phyloP scores from a whole-genome alignment of 2,797 vertebrate genomes.

The Notolepis coatsorum region DNA sequence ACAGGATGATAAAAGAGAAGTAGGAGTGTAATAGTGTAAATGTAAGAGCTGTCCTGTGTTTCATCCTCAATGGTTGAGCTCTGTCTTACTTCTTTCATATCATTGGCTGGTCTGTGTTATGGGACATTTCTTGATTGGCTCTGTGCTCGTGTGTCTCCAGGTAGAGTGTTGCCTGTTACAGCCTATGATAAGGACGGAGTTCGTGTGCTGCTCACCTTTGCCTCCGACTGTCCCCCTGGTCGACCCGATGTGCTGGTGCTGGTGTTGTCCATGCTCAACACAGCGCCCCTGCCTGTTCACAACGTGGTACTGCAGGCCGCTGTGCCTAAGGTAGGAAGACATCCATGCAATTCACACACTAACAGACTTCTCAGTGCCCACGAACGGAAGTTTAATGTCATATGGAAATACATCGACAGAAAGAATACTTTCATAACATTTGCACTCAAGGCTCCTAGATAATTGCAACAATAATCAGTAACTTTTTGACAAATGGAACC shows the following conservation, averaged over 20 bases:
- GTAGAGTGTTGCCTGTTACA: constrained; percentile 90
- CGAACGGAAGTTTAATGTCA: neutral
- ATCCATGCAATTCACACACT: neutral
- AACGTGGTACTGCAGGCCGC: constrained; percentile 92
- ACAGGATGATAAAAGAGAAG: no score
- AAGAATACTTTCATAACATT: no score
- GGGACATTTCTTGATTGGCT: neutral
- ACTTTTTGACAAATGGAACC: no score
- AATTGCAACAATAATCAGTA: no score
- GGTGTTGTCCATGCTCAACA: constrained; percentile 96
- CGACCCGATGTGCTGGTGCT: constrained; percentile 91
- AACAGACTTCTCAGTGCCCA: neutral
- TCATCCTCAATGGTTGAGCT: no score
- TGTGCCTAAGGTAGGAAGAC: constrained; percentile 91
- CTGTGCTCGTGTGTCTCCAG: constrained; percentile 63
- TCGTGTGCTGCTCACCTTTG: constrained; percentile 93
- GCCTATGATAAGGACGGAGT: constrained; percentile 95
- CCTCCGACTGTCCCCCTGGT: constrained; percentile 89
- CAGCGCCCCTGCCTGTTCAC: constrained; percentile 86
- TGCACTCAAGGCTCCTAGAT: no score
- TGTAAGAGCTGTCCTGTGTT: no score
- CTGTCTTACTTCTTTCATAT: neutral
- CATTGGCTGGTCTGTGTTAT: neutral
- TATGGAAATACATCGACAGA: no score
- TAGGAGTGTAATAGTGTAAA: no score